Base-by-base conservation (phyloP, 1,140 invertebrate species). In the Calliphora vicina region DNA sequence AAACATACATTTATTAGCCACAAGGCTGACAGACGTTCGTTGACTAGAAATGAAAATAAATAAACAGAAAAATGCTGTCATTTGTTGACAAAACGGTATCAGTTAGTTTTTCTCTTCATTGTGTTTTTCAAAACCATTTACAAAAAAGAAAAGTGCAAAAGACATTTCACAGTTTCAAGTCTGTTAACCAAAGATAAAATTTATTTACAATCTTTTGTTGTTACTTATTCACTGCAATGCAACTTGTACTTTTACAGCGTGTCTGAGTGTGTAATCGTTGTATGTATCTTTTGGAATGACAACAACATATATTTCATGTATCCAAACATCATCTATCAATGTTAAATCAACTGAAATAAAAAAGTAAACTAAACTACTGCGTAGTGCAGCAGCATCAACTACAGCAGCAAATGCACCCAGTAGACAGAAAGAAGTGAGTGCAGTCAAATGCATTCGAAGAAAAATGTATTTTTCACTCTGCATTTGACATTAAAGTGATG, bases 281-380 rank as follows among this genome's bases (percentile, higher is more conserved):
- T 35, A 35, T 35, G 35, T 10, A n/a, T n/a, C n/a, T n/a, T 57
- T 57, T 17, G n/a, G 13, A 57, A 23, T 2, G 61, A 67, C 61
- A 23, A 67, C 61, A 67, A 67, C 5, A 67, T 10, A 67, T 67
- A 67, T 23, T 67, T 67, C 61, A 67, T 67, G 61, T 67, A 67
- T 67, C 23, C 61, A 67, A 67, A 67, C 61, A 67, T 67, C 61
- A 67, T 67, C 61, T 67, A 67, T 67, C 61, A 67, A 67, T 67
- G n/a, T 25, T 25, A 67, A 67, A 67, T 67, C 61, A 67, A 67
- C 61, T 67, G 6, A n/a, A 20, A 67, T 6, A 67, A 20, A 67
- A 57, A 20, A 23, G 61, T 67, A 57, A 57, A 67, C 61, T 23
- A 12, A 67, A 20, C 61, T 20, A 67, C 61, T 67, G 61, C 61